Conservation (phyloP, 2,797 vertebrate species). For the Myiothlypis chrysogaster region DNA sequence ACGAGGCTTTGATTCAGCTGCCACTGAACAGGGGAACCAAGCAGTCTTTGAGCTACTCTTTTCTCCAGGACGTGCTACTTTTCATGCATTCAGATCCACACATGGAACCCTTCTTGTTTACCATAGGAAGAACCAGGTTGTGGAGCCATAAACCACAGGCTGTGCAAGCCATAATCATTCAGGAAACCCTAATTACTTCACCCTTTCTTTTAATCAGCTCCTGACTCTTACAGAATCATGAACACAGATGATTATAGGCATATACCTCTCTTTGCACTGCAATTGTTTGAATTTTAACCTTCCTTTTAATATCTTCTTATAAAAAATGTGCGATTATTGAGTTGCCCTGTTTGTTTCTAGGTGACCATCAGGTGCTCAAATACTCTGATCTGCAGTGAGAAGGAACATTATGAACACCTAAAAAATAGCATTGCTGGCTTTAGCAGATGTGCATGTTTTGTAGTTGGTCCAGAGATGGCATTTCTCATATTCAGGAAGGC, state of each 20-base stretch:
- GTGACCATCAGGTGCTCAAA: background rate
- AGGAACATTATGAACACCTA: background rate
- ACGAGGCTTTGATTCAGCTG: background rate
- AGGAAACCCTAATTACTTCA: background rate
- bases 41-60: background rate
- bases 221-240: background rate
- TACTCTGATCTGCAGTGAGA: background rate
- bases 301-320: background rate
- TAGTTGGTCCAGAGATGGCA: background rate
- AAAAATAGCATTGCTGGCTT: background rate
- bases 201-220: background rate
- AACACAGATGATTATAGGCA: background rate
- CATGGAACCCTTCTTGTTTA: background rate
- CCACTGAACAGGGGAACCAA: accelerated
- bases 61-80: background rate
- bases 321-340: background rate
- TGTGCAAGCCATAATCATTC: background rate
- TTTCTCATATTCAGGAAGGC: background rate
- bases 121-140: background rate
- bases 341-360: background rate
- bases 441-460: constrained; percentile 15
- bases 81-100: background rate
- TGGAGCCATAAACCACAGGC: background rate
- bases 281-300: background rate
- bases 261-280: background rate